These are phyloP conservation scores for Diprion similis DNA, from an alignment of 1,140 invertebrate genomes.

Conservation along the genomic window DNA sequence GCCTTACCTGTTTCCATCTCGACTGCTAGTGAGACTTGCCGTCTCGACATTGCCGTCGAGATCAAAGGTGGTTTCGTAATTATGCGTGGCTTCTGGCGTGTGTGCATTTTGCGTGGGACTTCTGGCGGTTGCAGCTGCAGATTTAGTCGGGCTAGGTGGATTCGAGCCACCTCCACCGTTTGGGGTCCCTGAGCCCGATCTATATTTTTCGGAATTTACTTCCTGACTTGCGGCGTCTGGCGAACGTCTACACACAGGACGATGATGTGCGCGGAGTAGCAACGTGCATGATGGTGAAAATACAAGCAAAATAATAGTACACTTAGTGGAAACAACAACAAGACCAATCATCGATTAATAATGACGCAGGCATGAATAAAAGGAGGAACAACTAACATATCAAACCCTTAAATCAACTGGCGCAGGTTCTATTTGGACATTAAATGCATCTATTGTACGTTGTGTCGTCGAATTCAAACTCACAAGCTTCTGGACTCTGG, in stretches of 20 bases:
- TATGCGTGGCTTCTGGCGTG: slow-evolving; percentile 62
- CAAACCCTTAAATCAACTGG: no score
- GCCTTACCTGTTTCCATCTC: slow-evolving; percentile 71
- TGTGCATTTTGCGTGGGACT: slow-evolving; percentile 49
- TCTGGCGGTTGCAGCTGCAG: slow-evolving; percentile 47
- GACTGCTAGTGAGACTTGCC: slow-evolving; percentile 67
- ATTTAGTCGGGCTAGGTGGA: slow-evolving; percentile 54
- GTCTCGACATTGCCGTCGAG: slow-evolving; percentile 85
- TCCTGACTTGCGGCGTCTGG: slow-evolving; percentile 58
- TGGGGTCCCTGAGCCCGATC: slow-evolving; percentile 50
- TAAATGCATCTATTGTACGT: no score
- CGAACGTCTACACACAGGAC: slow-evolving; percentile 57
- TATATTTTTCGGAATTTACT: slow-evolving; percentile 53
- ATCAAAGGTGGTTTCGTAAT: slow-evolving; percentile 85
- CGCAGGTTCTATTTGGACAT: no score
- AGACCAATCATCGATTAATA: neutral
- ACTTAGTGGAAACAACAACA: slow-evolving; percentile 37
- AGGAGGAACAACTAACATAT: no score
- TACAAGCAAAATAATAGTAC: slow-evolving; percentile 33
- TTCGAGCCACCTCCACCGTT: slow-evolving; percentile 48
- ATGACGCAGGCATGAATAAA: no score
- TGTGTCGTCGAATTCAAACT: no score
- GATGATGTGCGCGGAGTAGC: slow-evolving; percentile 36
- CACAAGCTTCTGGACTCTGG: no score
- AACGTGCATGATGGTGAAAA: slow-evolving; percentile 40